Percentiles rank a stretch among this genome's conserved stretches.
These are phyloP conservation scores for Aethes cnicana DNA, from an alignment of 2,888 invertebrate species.

Conservation along the genomic window DNA sequence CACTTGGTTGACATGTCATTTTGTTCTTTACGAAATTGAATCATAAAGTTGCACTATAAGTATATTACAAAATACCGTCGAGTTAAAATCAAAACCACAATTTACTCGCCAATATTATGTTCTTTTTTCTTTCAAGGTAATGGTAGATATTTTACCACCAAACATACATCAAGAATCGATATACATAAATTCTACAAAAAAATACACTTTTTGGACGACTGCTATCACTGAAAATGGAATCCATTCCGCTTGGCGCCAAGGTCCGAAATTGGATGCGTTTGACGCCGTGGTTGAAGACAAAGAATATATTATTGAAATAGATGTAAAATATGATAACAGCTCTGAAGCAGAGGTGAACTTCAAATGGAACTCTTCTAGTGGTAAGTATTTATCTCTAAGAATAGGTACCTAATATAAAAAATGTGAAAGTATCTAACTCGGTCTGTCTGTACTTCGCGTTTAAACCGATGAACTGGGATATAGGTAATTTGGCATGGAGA, in stretches of 20 bases:
- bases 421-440: too few relatives aligned
- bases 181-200: neutral
- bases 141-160: neutral
- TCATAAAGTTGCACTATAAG: too few relatives aligned
- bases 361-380: constrained; percentile 44
- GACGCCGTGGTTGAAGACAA: constrained; percentile 6
- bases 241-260: constrained; percentile 43
- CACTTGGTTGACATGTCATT: too few relatives aligned
- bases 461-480: too few relatives aligned
- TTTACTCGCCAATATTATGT: too few relatives aligned
- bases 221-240: constrained; percentile 38
- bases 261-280: constrained; percentile 39
- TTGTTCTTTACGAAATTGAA: too few relatives aligned
- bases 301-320: constrained; percentile 30
- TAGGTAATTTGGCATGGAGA: too few relatives aligned
- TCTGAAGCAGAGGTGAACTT: constrained; percentile 36
- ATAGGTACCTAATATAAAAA: too few relatives aligned
- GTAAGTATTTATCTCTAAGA: constrained; percentile 51
- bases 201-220: constrained; percentile 46
- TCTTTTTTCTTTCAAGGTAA: constrained; percentile 3
- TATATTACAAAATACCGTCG: too few relatives aligned
- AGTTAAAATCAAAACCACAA: too few relatives aligned
- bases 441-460: too few relatives aligned
- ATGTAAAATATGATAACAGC: constrained; percentile 23
- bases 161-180: neutral